phyloP scores from a whole-genome alignment of 2,113 vertebrate genomes.

The Trogon melanurus region DNA sequence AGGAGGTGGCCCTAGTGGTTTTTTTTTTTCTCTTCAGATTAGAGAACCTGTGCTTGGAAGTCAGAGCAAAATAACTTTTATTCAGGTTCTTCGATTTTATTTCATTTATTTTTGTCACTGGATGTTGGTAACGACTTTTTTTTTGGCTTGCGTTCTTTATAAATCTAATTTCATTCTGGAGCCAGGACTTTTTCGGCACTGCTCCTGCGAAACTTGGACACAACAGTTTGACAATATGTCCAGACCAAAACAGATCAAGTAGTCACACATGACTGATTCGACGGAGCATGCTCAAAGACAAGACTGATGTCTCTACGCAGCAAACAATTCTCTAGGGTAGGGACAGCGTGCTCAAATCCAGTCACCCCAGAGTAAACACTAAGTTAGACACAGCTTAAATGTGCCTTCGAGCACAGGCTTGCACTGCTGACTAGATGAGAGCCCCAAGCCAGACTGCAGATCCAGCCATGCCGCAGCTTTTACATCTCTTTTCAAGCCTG shows the following conservation, averaged over 20 bases:
- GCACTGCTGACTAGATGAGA: constrained; percentile 46
- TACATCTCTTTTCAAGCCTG: constrained; percentile 8
- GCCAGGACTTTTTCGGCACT: constrained; percentile 75
- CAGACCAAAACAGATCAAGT: constrained; percentile 75
- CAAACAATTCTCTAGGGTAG: constrained; percentile 65
- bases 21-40: neutral
- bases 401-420: constrained; percentile 56
- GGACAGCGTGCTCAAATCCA: constrained; percentile 48
- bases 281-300: constrained; percentile 68
- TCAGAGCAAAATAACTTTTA: constrained; percentile 23
- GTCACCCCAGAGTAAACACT: constrained; percentile 76
- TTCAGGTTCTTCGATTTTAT: constrained; percentile 50
- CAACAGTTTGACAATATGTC: constrained; percentile 63
- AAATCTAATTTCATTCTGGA: constrained; percentile 70
- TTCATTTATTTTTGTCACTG: constrained; percentile 53
- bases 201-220: constrained; percentile 72
- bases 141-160: constrained; percentile 64
- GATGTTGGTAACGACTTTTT: constrained; percentile 35
- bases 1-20: neutral
- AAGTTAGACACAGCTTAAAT: constrained; percentile 62
- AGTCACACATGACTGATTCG: constrained; percentile 67
- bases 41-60: constrained; percentile 35
- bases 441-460: constrained; percentile 61
- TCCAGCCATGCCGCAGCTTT: constrained; percentile 41
- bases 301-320: constrained; percentile 56